Evolutionary conservation across 2,113 vertebrate genomes (phyloP), one percentile per base, ranked within the genome.

Genomic region (Microtus montanus): DNA sequence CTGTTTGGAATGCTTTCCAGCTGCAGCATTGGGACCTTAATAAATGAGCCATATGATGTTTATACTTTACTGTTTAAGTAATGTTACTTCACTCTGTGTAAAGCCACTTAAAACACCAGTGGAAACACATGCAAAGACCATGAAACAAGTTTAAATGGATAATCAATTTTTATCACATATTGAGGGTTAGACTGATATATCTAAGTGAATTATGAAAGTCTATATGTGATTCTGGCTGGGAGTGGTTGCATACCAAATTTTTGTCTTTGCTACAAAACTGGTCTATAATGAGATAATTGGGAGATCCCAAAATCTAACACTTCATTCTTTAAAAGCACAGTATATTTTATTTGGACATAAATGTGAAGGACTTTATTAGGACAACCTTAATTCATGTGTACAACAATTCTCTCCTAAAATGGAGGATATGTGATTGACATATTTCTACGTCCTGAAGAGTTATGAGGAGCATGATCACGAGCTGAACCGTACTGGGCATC

Each of bases 101-200:
- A 98, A 97, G 90, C 96, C 98, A 95, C 95, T 97, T 98, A 97
- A 83, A 98, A 97, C 80, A 98, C 93, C 96, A 98, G 97, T 97
- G 96, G 94, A 98, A 98, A 98, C 97, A 96, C 89, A 97, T 95
- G 96, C 97, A 98, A 97, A 97, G 97, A 97, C 98, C 93, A 12
- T 98, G 97, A 98, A 98, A 98, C 96, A 98, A 98, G 97, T 95
- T 97, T 97, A 98, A 98, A 98, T 98, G 98, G 98, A 98, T 98
- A 98, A 98, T 98, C 98, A 98, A 98, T 98, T 98, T 98, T 98
- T 98, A 98, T 98, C 98, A 96, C 98, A 98, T 98, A 98, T 98
- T 97, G 97, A 97, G 95, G 92, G 97, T 95, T 98, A 97, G 96
- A 96, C 97, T 92, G 97, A 88, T 98, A 97, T 97, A 84, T 98